Evolutionary conservation across 2,113 vertebrate genomes (phyloP).

Genomic region (Brachyistius frenatus): DNA sequence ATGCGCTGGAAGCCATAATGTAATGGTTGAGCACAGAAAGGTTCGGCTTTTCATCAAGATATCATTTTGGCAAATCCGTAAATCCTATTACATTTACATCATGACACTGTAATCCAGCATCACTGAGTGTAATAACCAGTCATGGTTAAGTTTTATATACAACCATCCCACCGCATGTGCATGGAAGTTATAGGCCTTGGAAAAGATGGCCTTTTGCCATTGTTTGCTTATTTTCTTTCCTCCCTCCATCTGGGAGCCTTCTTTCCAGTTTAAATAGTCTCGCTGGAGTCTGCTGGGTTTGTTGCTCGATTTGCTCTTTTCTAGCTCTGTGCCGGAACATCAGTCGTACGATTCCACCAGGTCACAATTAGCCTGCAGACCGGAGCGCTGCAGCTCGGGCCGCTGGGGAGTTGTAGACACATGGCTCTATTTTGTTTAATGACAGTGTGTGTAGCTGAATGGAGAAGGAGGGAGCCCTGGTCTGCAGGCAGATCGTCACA

Average conservation of each 20-base stretch:
- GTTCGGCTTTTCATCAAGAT: constrained; percentile 46
- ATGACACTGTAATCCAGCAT: neutral
- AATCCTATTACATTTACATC: constrained; percentile 45
- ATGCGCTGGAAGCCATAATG: constrained; percentile 28
- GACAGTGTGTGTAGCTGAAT: constrained; percentile 65
- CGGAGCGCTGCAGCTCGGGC: constrained; percentile 45
- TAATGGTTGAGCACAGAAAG: constrained; percentile 16
- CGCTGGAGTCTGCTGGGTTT: constrained; percentile 59
- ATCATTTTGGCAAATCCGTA: constrained; percentile 43
- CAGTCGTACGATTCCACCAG: constrained; percentile 70
- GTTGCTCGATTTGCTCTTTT: constrained; percentile 57
- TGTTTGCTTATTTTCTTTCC: constrained; percentile 63
- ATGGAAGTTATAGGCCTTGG: constrained; percentile 49
- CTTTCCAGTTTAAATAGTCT: constrained; percentile 54
- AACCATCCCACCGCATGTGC: constrained; percentile 30
- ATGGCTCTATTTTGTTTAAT: constrained; percentile 80
- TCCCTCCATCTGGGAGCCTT: constrained; percentile 53
- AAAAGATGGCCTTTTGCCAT: constrained; percentile 62
- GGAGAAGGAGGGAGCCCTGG: constrained; percentile 49
- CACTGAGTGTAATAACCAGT: constrained; percentile 40
- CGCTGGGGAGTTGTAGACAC: constrained; percentile 65
- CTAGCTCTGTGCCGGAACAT: constrained; percentile 50
- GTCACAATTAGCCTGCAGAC: constrained; percentile 76
- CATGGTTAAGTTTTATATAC: constrained; percentile 40
- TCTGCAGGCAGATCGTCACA: constrained; percentile 62